Evolutionary conservation across 2,113 vertebrate genomes (phyloP).

Genomic region (Cebus imitator): DNA sequence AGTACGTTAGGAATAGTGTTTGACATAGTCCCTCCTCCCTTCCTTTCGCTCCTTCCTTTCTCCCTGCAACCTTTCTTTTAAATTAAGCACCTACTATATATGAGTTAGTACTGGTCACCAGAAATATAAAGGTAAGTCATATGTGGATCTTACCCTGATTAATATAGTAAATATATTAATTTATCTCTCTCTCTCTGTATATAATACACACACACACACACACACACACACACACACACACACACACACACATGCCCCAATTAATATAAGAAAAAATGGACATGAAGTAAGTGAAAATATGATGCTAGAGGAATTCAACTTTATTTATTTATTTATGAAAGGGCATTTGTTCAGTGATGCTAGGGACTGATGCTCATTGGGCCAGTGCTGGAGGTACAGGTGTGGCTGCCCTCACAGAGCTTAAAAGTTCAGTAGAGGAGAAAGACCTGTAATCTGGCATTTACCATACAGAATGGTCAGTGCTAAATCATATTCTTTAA

Average conservation of each 20-base stretch:
- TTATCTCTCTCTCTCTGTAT: rapidly evolving
- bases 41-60: background rate
- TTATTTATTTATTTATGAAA: background rate
- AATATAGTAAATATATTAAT: background rate
- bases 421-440: background rate
- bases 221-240: too few species aligned
- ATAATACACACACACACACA: background rate
- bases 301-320: background rate
- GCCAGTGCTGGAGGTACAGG: too few species aligned
- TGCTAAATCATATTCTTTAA: background rate
- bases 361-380: background rate
- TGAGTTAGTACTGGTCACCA: background rate
- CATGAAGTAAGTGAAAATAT: background rate
- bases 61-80: background rate
- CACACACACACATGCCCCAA: background rate
- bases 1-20: background rate
- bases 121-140: background rate
- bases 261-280: background rate
- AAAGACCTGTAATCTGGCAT: background rate
- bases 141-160: background rate
- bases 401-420: background rate
- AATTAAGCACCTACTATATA: background rate
- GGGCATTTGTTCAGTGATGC: background rate
- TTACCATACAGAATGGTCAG: background rate
- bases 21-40: background rate